phyloP scores from a whole-genome alignment of 2,888 invertebrate species.

The Serrognathus titanus region DNA sequence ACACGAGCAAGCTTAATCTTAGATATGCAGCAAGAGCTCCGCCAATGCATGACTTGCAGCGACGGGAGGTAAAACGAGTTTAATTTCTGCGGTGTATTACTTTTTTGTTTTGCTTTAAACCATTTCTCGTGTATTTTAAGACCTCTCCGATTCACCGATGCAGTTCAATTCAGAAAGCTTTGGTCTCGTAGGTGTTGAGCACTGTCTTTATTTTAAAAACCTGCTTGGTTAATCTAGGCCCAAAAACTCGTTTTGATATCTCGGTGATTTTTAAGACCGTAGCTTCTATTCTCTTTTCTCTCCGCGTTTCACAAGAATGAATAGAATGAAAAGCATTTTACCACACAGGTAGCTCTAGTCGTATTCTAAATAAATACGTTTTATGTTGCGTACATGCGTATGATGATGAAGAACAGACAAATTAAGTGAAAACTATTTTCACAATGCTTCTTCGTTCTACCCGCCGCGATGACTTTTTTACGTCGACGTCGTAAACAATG shows the following conservation, averaged over 20 bases:
- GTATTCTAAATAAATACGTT: not conserved
- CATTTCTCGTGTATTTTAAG: conserved; percentile 16
- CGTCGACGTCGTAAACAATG: not conserved
- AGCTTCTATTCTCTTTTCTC: not conserved
- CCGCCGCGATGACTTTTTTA: not conserved
- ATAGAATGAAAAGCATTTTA: conserved; percentile 18
- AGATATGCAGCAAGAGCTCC: conserved; percentile 25
- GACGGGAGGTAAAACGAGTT: conserved; percentile 41
- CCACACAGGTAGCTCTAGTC: conserved; percentile 19
- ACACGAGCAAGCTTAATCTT: conserved; percentile 26
- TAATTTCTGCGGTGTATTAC: conserved; percentile 26
- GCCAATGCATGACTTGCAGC: conserved; percentile 34
- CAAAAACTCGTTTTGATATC: not conserved
- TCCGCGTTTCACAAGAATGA: conserved; percentile 13
- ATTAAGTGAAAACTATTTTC: no score
- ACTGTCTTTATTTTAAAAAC: no score
- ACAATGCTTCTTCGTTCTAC: no score
- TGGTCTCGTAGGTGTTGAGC: no score
- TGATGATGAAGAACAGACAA: no score
- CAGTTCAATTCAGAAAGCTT: no score
- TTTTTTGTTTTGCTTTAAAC: conserved; percentile 14
- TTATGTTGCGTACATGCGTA: no score
- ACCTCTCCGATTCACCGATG: not conserved
- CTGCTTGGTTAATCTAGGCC: no score
- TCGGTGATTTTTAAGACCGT: not conserved